Conservation (phyloP, 64 coral and sea anemone species). For the Porites lutea region DNA sequence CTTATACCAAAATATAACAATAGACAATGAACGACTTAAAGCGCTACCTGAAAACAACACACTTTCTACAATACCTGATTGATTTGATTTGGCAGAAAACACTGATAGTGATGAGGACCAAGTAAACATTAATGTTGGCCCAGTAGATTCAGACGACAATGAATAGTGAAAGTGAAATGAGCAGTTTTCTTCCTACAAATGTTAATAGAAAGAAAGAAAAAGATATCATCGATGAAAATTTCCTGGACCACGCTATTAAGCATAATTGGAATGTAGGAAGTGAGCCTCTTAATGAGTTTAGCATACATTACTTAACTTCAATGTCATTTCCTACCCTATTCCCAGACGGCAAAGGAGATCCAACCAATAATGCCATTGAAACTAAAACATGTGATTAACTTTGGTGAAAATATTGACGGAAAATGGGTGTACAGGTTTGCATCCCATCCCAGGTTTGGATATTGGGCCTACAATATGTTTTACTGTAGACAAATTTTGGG, state of each 20-base stretch:
- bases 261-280: constrained; percentile 13
- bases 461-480: constrained; percentile 35
- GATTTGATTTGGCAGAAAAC: too few species aligned
- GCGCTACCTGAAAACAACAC: too few species aligned
- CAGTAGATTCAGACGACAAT: too few species aligned
- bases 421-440: constrained; percentile 16
- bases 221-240: constrained; percentile 29
- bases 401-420: background rate
- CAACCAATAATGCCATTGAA: constrained; percentile 4
- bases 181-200: constrained; percentile 62
- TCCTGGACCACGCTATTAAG: constrained; percentile 10
- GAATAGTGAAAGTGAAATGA: constrained; percentile 28
- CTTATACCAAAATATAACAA: background rate
- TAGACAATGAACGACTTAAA: too few species aligned
- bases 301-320: constrained; percentile 14
- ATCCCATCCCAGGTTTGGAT: constrained; percentile 36
- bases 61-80: too few species aligned
- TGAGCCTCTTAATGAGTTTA: constrained; percentile 55
- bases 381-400: background rate
- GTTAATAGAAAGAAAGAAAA: constrained; percentile 44
- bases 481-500: background rate
- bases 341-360: constrained; percentile 21
- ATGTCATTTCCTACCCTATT: constrained; percentile 43
- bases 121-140: too few species aligned
- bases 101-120: too few species aligned